Base-by-base conservation (phyloP, 2,888 invertebrate species). In the Cristatella mucedo region DNA sequence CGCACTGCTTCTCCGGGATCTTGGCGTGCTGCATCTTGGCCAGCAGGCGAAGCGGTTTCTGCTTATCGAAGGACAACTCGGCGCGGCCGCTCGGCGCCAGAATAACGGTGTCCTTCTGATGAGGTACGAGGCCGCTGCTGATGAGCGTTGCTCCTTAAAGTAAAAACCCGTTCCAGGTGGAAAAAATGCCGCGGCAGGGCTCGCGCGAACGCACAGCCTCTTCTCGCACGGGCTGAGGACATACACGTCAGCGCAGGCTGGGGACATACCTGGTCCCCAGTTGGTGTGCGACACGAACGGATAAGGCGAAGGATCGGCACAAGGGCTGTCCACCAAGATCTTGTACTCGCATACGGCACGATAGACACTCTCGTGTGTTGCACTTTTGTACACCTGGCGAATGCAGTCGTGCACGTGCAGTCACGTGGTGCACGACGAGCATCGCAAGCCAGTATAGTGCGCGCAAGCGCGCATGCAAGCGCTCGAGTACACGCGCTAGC, bases 51-150 rank as follows among this genome's bases (percentile, higher is more conserved):
- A 93, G 81, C 40, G 73, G 72, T 51, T 79, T 75, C 56, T 85
- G 86, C 60, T 82, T 83, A 36, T 74, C 75, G 66, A 75, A 85
- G 49, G 76, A 77, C 9, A 53, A 42, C 34, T 53, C 50, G n/a
- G 59, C 55, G 16, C 49, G 47, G 2, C 59, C 60, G 39, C 59
- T 55, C 5, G 48, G 46, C 0, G 52, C 48, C 5, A 45, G 37
- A 7, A 55, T 41, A 36, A 56, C 47, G 26, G 57, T 59, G 9
- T 60, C 57, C 21, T 51, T 53, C 16, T 56, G 54, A 34, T 48
- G 54, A 30, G 64, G 58, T 4, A 54, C 53, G 33, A 65, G 52
- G 15, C 63, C 64, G 18, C 63, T n/a, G n/a, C n/a, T n/a, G n/a
- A n/a, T n/a, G n/a, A n/a, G n/a, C n/a, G n/a, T n/a, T n/a, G n/a